These are phyloP conservation scores for Sebastes miniatus DNA, from an alignment of 2,797 vertebrate genomes.

Conservation along the genomic window DNA sequence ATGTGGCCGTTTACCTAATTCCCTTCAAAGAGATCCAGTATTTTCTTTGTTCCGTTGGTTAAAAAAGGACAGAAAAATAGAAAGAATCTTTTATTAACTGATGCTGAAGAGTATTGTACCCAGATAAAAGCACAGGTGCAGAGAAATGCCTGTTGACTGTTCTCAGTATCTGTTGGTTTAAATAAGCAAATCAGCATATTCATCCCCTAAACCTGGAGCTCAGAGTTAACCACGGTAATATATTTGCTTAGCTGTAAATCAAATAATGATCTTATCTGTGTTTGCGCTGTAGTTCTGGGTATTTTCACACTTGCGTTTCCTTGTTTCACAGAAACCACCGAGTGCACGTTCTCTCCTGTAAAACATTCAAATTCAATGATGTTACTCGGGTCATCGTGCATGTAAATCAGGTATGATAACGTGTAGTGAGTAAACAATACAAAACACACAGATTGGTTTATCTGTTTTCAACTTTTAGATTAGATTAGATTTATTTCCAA, in stretches of 20 bases:
- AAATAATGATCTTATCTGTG: constrained; percentile 26
- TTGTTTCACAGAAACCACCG: not conserved
- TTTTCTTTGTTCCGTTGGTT: not conserved
- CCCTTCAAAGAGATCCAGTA: not conserved
- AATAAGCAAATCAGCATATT: constrained; percentile 31
- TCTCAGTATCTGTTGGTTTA: constrained; percentile 9
- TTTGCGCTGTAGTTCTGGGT: constrained; percentile 2
- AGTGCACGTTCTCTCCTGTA: not conserved
- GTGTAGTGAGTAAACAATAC: not conserved
- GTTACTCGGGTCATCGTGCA: not conserved
- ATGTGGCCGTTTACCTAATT: too few species aligned
- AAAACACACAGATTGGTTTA: not conserved
- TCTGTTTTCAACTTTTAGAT: not conserved
- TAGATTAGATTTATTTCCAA: too few species aligned
- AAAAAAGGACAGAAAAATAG: not conserved
- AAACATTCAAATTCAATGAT: not conserved
- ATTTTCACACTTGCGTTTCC: constrained; percentile 16
- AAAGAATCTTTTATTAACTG: not conserved
- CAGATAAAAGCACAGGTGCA: constrained; percentile 35
- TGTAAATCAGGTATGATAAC: not conserved
- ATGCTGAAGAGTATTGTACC: not conserved
- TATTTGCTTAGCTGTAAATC: constrained; percentile 43
- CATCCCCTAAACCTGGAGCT: not conserved
- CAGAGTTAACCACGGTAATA: constrained; percentile 13
- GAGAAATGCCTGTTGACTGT: constrained; percentile 6